These are phyloP conservation scores for Oreochromis aureus DNA, from an alignment of 2,113 vertebrate species.

Conservation along the genomic window DNA sequence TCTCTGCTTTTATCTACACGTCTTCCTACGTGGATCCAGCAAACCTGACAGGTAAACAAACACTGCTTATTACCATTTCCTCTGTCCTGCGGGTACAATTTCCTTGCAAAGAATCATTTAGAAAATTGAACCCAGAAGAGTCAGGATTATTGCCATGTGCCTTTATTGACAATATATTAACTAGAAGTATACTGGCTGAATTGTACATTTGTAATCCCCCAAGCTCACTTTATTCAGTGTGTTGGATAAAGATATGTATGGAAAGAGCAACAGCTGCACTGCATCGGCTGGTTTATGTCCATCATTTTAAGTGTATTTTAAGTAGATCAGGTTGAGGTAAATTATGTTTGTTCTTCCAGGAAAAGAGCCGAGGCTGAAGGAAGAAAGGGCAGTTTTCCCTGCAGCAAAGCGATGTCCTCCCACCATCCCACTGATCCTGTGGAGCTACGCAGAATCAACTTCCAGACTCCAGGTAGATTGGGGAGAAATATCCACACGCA, in stretches of 20 bases:
- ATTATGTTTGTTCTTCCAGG: slow-evolving; percentile 62
- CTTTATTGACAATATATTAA: slow-evolving; percentile 5
- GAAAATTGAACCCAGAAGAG: slow-evolving; percentile 20
- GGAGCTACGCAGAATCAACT: slow-evolving; percentile 96
- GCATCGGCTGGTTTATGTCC: neutral
- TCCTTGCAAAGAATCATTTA: neutral
- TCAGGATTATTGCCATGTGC: slow-evolving; percentile 1
- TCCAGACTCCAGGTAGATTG: slow-evolving; percentile 90
- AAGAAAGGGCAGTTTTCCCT: slow-evolving; percentile 94
- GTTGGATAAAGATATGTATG: neutral
- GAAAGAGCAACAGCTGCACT: neutral
- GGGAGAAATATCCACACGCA: neutral
- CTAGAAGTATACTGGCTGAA: neutral
- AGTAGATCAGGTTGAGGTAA: neutral
- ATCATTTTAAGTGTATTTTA: neutral
- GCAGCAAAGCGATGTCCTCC: slow-evolving; percentile 93
- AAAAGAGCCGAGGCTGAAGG: slow-evolving; percentile 95
- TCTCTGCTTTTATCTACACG: slow-evolving; percentile 56
- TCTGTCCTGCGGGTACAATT: slow-evolving; percentile 10
- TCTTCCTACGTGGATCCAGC: slow-evolving; percentile 78
- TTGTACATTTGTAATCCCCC: neutral
- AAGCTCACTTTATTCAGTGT: neutral
- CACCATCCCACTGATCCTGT: slow-evolving; percentile 97
- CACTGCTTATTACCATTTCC: slow-evolving; percentile 28
- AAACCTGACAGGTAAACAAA: slow-evolving; percentile 96